phyloP scores from a whole-genome alignment of 2,797 vertebrate species.

The Notolabrus celidotus region DNA sequence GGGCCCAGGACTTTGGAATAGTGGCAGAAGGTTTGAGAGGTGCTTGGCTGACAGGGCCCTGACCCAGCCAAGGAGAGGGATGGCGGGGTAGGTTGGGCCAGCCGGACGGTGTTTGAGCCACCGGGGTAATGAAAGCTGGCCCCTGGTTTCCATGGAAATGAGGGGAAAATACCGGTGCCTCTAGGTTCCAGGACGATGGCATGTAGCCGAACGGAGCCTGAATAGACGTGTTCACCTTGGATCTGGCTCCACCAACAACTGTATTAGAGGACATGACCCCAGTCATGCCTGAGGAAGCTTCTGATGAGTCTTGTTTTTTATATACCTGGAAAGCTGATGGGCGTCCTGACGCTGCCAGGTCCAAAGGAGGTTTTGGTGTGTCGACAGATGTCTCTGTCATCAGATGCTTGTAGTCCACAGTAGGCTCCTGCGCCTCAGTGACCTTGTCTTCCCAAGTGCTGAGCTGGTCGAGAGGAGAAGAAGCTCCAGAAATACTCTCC shows the following conservation, averaged over 20 bases:
- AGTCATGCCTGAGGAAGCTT: conserved; percentile 11
- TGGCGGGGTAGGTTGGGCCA: conserved; percentile 78
- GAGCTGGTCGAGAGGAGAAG: conserved; percentile 67
- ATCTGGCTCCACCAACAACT: conserved; percentile 47
- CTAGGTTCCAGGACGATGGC: conserved; percentile 85
- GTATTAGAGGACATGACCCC: conserved; percentile 10
- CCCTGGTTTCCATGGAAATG: conserved; percentile 55
- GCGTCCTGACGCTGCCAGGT: conserved; percentile 70
- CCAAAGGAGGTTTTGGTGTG: conserved; percentile 54
- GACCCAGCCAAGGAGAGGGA: conserved; percentile 62
- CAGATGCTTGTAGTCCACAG: conserved; percentile 78
- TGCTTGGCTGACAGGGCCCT: conserved; percentile 62
- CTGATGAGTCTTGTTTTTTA: conserved; percentile 68
- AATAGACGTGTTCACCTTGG: conserved; percentile 44
- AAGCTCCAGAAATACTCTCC: conserved; percentile 26
- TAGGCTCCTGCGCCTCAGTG: conserved; percentile 10
- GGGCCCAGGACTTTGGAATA: conserved; percentile 83
- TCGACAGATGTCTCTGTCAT: conserved; percentile 46
- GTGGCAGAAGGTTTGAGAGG: conserved; percentile 78
- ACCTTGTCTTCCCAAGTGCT: conserved; percentile 54
- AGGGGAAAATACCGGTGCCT: conserved; percentile 87
- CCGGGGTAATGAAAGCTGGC: conserved; percentile 89
- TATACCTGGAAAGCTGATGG: conserved; percentile 84
- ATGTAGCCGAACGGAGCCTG: conserved; percentile 34
- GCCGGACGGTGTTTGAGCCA: conserved; percentile 79